phyloP scores from a whole-genome alignment of 1,140 invertebrate species.

The Pemphigus obesinymphae region DNA sequence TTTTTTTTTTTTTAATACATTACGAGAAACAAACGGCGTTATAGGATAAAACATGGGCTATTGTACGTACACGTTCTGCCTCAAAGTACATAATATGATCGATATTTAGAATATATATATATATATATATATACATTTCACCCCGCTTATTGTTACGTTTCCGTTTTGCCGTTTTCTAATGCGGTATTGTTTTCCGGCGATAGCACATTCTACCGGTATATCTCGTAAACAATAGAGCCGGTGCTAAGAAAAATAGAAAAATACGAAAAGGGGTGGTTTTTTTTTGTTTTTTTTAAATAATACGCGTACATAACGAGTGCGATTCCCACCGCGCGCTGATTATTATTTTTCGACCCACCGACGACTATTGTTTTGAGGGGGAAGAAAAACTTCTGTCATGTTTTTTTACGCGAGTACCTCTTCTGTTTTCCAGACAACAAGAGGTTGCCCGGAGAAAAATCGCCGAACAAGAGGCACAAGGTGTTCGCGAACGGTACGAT shows the following conservation, averaged over 20 bases:
- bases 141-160: neutral
- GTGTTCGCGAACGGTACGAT: constrained; percentile 49
- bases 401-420: no score
- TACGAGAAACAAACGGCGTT: neutral
- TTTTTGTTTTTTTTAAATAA: no score
- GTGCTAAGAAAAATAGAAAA: neutral
- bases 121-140: neutral
- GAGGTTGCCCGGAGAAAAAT: constrained; percentile 14
- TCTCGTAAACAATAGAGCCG: neutral
- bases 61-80: neutral
- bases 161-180: neutral
- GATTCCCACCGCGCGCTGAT: neutral
- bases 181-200: constrained; percentile 17
- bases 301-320: neutral
- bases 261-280: no score
- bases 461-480: constrained; percentile 16
- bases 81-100: neutral
- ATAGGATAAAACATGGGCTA: neutral
- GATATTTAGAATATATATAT: no score
- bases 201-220: neutral
- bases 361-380: constrained; percentile 21
- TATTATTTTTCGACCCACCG: neutral
- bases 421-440: constrained; percentile 20
- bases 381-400: no score
- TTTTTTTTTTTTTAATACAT: neutral